Evolutionary conservation across 2,888 invertebrate species (phyloP), one percentile per base, ranked within the genome.

Genomic region (Clitarchus hookeri): DNA sequence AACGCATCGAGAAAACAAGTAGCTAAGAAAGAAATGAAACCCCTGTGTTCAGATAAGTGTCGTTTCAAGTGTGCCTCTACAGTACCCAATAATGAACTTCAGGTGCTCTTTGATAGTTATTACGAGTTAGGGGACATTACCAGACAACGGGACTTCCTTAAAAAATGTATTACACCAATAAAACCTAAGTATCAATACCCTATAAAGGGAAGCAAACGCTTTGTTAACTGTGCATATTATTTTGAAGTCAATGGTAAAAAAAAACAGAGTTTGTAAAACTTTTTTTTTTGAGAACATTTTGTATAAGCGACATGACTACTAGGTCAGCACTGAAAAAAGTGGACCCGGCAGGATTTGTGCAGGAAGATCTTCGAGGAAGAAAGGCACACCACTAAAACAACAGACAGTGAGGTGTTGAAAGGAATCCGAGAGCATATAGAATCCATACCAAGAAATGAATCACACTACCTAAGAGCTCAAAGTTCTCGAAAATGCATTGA

Each of bases 91-190:
- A n/a, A 12, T 79, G 79, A 79, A 79, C 16, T 0, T n/a, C 0
- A 79, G 27, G 8, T 23, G 27, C 79, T 79, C 0, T 0, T n/a
- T 23, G 23, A 0, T n/a, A 79, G 27, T 79, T 12, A 79, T 8
- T 79, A 79, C 27, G 13, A 25, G 27, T 27, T 79, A 79, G 79
- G 79, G 25, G 79, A 79, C 79, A 79, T 79, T 26, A 79, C 79
- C 79, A n/a, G 79, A 79, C 79, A n/a, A n/a, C 25, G 79, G 27
- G 79, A n/a, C 79, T 79, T 79, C 79, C 79, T 79, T 23, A 79
- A 0, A 79, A 79, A 79, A 79, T 16, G 12, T 27, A 79, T 79
- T 79, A 79, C 79, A 79, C 79, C 79, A n/a, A 79, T 79, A 79
- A 79, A 0, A 27, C 79, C n/a, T 16, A 78, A 78, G 3, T 78